These are phyloP conservation scores for Amphiprion percula DNA, from an alignment of 2,113 vertebrate genomes.

Conservation along the genomic window DNA sequence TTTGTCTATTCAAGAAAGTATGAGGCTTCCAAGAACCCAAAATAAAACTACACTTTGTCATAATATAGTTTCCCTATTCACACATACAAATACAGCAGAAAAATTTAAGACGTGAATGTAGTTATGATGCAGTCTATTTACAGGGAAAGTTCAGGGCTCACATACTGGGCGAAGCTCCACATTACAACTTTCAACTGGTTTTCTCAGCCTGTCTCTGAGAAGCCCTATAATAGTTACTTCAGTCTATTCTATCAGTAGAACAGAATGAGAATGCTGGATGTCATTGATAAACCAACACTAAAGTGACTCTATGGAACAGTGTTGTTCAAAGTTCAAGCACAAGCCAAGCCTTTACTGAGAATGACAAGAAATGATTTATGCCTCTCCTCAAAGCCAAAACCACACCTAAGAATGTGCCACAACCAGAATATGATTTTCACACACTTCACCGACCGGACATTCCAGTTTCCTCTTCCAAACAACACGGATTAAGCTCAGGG, in stretches of 20 bases:
- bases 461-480: neutral
- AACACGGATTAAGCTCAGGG: neutral
- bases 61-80: too few relatives aligned
- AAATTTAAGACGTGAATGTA: too few relatives aligned
- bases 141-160: too few relatives aligned
- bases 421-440: neutral
- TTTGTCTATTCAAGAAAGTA: too few relatives aligned
- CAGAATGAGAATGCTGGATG: neutral
- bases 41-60: too few relatives aligned
- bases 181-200: neutral
- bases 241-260: neutral
- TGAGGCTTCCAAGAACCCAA: too few relatives aligned
- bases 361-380: slow-evolving; percentile 6
- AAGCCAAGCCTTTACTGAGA: neutral
- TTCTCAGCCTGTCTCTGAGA: too few relatives aligned
- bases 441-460: neutral
- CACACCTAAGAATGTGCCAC: slow-evolving; percentile 36
- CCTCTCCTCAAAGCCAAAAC: neutral
- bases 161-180: too few relatives aligned
- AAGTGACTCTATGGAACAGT: neutral
- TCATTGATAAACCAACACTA: neutral
- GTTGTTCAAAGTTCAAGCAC: neutral
- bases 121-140: too few relatives aligned
- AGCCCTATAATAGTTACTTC: too few relatives aligned
- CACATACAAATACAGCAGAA: too few relatives aligned